Evolutionary conservation across 2,888 invertebrate genomes (phyloP).

Genomic region (Heteromurus nitidus): DNA sequence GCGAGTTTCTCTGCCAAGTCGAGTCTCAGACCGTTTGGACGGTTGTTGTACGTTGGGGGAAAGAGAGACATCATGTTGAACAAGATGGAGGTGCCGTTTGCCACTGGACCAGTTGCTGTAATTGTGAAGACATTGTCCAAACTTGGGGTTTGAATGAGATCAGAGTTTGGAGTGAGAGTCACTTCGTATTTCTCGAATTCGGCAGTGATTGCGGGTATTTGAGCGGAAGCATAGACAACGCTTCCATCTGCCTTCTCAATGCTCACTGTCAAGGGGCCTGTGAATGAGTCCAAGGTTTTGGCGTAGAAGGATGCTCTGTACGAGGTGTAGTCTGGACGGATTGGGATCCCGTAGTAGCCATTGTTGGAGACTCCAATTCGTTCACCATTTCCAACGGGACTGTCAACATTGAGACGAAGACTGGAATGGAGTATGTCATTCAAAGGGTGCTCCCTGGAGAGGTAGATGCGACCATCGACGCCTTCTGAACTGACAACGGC

Average conservation of each 20-base stretch:
- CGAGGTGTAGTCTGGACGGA: constrained; percentile 40
- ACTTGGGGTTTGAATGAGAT: constrained; percentile 38
- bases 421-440: constrained; percentile 31
- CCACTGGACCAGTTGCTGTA: constrained; percentile 19
- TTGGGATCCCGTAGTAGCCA: constrained; percentile 49
- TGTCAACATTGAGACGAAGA: constrained; percentile 35
- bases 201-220: constrained; percentile 30
- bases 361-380: constrained; percentile 41
- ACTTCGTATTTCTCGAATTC: constrained; percentile 41
- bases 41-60: constrained; percentile 44
- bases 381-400: not conserved
- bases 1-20: constrained; percentile 45
- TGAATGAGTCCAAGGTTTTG: constrained; percentile 5
- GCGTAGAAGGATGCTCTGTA: constrained; percentile 53
- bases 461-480: constrained; percentile 41
- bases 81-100: constrained; percentile 22
- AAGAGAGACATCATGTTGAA: constrained; percentile 51
- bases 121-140: constrained; percentile 44
- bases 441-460: constrained; percentile 46
- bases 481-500: constrained; percentile 37
- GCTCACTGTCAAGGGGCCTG: constrained; percentile 21
- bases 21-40: constrained; percentile 39
- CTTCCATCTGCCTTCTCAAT: constrained; percentile 40
- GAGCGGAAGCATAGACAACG: constrained; percentile 36
- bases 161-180: constrained; percentile 8